Evolutionary conservation across 1,140 invertebrate species (phyloP).

Genomic region (Bombyx mandarina): DNA sequence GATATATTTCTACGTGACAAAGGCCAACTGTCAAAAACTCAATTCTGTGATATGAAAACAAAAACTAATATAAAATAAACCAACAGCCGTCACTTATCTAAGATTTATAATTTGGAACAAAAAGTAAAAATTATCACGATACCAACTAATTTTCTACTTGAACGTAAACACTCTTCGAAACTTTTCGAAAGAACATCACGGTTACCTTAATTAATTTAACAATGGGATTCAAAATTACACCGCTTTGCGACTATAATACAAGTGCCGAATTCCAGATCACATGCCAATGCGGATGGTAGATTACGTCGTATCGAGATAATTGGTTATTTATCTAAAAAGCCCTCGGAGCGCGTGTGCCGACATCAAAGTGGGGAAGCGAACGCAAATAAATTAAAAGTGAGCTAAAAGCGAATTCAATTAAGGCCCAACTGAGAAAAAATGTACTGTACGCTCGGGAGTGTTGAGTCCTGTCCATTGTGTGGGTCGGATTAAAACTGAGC

Average conservation of each 20-base stretch:
- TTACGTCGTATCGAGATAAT: slow-evolving; percentile 56
- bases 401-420: slow-evolving; percentile 59
- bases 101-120: too few relatives aligned
- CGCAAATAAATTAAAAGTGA: slow-evolving; percentile 62
- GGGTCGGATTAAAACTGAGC: not conserved
- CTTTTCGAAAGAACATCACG: not conserved
- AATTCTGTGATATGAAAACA: too few relatives aligned
- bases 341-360: slow-evolving; percentile 28
- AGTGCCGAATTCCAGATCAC: slow-evolving; percentile 25
- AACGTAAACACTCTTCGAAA: not conserved
- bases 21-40: too few relatives aligned
- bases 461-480: slow-evolving; percentile 25
- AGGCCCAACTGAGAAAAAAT: slow-evolving; percentile 42
- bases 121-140: too few relatives aligned
- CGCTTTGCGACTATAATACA: not conserved
- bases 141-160: too few relatives aligned
- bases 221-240: too few relatives aligned
- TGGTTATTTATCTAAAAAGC: slow-evolving; percentile 60
- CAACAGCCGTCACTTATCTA: too few relatives aligned
- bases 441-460: slow-evolving; percentile 20
- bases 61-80: too few relatives aligned
- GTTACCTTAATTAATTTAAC: not conserved
- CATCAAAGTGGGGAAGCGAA: slow-evolving; percentile 47
- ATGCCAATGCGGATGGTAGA: slow-evolving; percentile 20
- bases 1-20: too few relatives aligned